These are phyloP conservation scores for Holacanthella duospinosa DNA, from an alignment of 2,888 invertebrate genomes.

Conservation along the genomic window DNA sequence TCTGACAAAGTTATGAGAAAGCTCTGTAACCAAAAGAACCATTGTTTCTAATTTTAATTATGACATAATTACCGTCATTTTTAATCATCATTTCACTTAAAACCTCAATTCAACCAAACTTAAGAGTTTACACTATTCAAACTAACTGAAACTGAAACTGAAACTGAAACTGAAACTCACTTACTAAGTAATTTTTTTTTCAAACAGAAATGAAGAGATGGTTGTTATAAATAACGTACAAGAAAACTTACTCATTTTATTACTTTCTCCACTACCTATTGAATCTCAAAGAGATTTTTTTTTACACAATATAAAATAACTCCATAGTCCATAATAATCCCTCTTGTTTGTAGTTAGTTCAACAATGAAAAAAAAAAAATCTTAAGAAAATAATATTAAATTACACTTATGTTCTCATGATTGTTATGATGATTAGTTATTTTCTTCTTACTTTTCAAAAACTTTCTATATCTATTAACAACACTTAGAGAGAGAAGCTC, in stretches of 20 bases:
- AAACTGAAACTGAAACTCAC: not conserved
- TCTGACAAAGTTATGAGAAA: no score
- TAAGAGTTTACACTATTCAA: not conserved
- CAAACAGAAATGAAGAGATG: not conserved
- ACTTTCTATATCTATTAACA: no score
- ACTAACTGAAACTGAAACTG: not conserved
- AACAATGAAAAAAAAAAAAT: no score
- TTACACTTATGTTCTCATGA: not conserved
- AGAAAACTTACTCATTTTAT: not conserved
- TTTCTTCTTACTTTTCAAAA: no score
- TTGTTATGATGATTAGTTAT: not conserved
- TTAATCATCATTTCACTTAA: not conserved
- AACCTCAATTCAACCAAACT: not conserved
- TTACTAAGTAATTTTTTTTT: not conserved
- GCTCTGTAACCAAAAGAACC: no score
- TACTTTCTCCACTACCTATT: not conserved
- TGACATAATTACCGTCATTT: no score
- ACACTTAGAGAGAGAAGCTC: not conserved
- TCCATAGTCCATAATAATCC: not conserved
- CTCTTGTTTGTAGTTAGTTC: no score
- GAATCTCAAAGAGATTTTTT: no score
- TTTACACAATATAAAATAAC: no score
- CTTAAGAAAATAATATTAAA: not conserved
- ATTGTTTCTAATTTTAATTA: no score
- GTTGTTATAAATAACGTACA: not conserved